Conservation (phyloP, 2,888 invertebrate genomes). For the Nysson spinosus region DNA sequence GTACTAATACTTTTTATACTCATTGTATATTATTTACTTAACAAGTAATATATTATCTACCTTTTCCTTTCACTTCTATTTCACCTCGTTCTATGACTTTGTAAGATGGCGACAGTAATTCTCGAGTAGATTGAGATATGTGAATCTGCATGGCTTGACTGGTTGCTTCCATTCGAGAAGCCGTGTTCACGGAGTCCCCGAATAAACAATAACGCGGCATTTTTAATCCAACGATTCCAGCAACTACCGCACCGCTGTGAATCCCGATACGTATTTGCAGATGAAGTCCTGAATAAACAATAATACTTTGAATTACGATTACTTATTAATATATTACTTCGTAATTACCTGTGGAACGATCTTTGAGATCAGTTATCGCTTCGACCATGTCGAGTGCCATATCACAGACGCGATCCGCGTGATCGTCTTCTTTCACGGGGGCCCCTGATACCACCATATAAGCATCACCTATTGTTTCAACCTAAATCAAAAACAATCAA, state of each 20-base stretch:
- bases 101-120: conserved; percentile 86
- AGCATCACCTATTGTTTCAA: conserved; percentile 98
- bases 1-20: not conserved
- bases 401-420: conserved; percentile 94
- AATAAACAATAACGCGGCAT: conserved; percentile 92
- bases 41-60: conserved; percentile 73
- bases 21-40: not conserved
- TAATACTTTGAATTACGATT: not conserved
- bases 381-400: conserved; percentile 98
- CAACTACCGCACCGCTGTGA: conserved; percentile 94
- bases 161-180: conserved; percentile 95
- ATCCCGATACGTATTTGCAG: conserved; percentile 91
- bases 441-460: conserved; percentile 99
- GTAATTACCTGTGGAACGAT: conserved; percentile 96
- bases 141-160: conserved; percentile 96
- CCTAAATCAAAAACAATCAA: conserved; percentile 79
- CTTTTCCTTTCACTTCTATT: conserved; percentile 94
- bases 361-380: conserved; percentile 92
- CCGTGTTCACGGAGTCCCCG: conserved; percentile 94
- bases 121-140: conserved; percentile 92
- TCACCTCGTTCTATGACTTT: conserved; percentile 88
- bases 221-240: conserved; percentile 95
- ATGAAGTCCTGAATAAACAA: conserved; percentile 82
- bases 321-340: too few species aligned
- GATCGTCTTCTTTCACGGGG: conserved; percentile 92